Evolutionary conservation across 2,888 invertebrate genomes (phyloP).

Genomic region (Mechanitis mazaeus): DNA sequence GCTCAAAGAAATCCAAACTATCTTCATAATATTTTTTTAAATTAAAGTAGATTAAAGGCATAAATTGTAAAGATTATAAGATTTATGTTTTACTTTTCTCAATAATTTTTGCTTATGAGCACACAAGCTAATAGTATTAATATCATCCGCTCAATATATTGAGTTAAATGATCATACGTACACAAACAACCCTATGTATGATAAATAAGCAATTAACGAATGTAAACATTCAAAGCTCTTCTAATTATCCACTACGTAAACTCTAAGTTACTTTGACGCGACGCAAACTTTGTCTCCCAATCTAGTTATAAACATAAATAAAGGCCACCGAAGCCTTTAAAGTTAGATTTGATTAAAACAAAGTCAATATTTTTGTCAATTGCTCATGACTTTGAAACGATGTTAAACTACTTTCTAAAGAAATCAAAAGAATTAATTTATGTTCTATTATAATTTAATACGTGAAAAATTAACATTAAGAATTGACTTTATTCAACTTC

Average conservation of each 20-base stretch:
- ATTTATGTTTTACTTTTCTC: no score
- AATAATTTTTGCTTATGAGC: no score
- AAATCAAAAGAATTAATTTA: no score
- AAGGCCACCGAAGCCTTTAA: slow-evolving; percentile 11
- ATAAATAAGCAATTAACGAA: slow-evolving; percentile 20
- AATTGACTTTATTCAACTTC: no score
- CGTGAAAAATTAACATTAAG: no score
- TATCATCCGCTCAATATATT: no score
- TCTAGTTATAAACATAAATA: slow-evolving; percentile 23
- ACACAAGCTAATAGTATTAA: no score
- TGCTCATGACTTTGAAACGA: slow-evolving; percentile 11
- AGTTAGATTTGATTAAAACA: slow-evolving; percentile 25
- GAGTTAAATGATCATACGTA: neutral
- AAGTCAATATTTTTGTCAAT: slow-evolving; percentile 22
- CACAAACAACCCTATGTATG: neutral
- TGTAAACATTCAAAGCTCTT: slow-evolving; percentile 20
- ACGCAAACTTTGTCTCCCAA: neutral
- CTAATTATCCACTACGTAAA: slow-evolving; percentile 20
- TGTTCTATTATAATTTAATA: no score
- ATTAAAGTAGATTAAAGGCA: no score
- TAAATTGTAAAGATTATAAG: no score
- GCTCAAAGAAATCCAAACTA: no score
- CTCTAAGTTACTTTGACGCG: slow-evolving; percentile 13
- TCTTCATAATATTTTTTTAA: no score
- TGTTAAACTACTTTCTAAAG: neutral